Conservation (phyloP, 2,113 vertebrate species). For the Lota lota region DNA sequence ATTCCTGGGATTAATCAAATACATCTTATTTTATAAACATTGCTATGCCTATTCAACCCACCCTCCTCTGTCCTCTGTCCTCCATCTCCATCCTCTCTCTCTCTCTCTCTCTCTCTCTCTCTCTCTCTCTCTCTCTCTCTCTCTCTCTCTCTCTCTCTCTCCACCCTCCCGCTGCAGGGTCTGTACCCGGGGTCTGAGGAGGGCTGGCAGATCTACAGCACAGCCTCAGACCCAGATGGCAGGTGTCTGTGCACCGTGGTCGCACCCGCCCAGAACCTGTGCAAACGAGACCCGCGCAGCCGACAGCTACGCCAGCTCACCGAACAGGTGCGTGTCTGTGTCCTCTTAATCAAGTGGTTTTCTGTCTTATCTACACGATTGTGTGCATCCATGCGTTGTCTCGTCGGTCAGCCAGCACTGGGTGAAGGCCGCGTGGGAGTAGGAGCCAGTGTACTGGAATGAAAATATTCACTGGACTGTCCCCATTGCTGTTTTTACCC, state of each 20-base stretch:
- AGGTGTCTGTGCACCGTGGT: constrained; percentile 94
- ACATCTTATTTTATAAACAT: too few relatives aligned
- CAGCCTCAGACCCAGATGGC: constrained; percentile 90
- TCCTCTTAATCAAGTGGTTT: too few relatives aligned
- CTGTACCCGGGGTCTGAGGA: constrained; percentile 83
- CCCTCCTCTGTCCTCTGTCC: too few relatives aligned
- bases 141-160: background rate
- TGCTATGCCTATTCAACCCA: too few relatives aligned
- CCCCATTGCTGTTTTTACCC: background rate
- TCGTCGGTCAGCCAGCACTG: background rate
- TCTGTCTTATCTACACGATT: too few relatives aligned
- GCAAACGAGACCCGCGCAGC: constrained; percentile 90
- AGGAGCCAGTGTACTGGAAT: too few relatives aligned
- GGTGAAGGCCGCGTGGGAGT: too few relatives aligned
- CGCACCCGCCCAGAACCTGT: constrained; percentile 88
- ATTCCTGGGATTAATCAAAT: too few relatives aligned
- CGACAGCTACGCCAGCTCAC: constrained; percentile 85
- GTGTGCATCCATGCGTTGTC: background rate
- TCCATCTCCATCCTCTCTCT: too few relatives aligned
- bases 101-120: too few relatives aligned
- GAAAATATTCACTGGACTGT: background rate
- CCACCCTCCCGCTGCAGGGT: constrained; percentile 47
- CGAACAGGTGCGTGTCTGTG: constrained; percentile 80
- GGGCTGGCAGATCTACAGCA: constrained; percentile 96
- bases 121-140: too few relatives aligned